Evolutionary conservation across 2,113 vertebrate species (phyloP).

Genomic region (Neodon shergylaensis): DNA sequence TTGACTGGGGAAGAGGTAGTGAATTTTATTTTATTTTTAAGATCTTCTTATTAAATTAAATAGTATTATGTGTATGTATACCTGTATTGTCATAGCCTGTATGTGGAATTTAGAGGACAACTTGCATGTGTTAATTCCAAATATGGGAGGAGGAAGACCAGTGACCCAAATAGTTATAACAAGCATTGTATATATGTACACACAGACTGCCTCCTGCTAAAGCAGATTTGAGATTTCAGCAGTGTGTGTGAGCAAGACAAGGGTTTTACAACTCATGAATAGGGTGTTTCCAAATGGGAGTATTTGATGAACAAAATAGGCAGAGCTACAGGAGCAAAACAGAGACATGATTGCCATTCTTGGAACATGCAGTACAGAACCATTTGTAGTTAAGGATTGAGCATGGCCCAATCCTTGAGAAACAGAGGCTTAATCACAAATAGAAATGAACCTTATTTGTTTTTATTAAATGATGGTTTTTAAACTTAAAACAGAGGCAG

Average conservation of each 20-base stretch:
- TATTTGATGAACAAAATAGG: not conserved
- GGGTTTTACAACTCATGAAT: not conserved
- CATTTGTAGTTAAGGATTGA: no score
- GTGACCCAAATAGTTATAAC: not conserved
- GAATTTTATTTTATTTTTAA: not conserved
- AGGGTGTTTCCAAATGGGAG: not conserved
- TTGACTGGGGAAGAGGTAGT: not conserved
- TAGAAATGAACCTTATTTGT: not conserved
- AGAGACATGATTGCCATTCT: not conserved
- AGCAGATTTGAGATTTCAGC: not conserved
- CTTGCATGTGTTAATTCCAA: not conserved
- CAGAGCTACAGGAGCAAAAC: not conserved
- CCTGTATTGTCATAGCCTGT: not conserved
- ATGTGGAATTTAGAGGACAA: not conserved
- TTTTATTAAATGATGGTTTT: not conserved
- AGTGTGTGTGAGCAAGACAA: not conserved
- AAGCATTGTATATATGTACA: not conserved
- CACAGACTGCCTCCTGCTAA: not conserved
- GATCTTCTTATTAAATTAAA: not conserved
- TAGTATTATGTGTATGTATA: not conserved
- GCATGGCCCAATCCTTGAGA: not conserved
- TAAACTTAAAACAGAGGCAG: not conserved
- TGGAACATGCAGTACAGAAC: not conserved
- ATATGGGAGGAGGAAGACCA: not conserved
- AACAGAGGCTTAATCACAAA: not conserved